Percentiles rank a stretch among this genome's conserved stretches.
These are phyloP conservation scores for Hydrotaea cyrtoneurina DNA, from an alignment of 2,888 invertebrate species.

Conservation along the genomic window DNA sequence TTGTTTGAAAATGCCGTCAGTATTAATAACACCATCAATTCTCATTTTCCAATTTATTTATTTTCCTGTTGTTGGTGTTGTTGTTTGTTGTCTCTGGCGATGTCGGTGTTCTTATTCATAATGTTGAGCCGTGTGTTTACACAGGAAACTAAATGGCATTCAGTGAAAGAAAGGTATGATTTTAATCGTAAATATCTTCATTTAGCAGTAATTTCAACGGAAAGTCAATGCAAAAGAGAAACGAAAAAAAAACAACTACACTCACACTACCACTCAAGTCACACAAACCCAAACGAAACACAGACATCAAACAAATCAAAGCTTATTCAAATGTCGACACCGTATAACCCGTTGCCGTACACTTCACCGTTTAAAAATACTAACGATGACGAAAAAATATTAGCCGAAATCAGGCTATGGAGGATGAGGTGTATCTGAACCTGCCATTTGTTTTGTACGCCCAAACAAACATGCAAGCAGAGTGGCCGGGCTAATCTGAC, in stretches of 20 bases:
- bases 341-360: constrained; percentile 39
- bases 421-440: neutral
- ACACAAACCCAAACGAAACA: neutral
- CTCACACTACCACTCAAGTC: neutral
- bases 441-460: no score
- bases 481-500: no score
- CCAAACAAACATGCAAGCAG: no score
- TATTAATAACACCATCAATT: constrained; percentile 28
- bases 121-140: neutral
- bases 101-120: no score
- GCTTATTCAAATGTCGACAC: constrained; percentile 59
- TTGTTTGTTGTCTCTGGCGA: neutral
- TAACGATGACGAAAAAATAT: constrained; percentile 59
- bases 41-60: neutral
- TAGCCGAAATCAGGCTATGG: constrained; percentile 21
- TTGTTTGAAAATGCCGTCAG: constrained; percentile 11
- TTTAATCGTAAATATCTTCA: constrained; percentile 47
- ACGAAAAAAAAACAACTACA: constrained; percentile 13
- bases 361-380: constrained; percentile 52
- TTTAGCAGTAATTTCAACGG: constrained; percentile 38
- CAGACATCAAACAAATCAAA: constrained; percentile 56
- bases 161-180: constrained; percentile 4
- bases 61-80: neutral
- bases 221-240: neutral
- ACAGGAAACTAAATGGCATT: neutral